These are phyloP conservation scores for Trisateles emortualis DNA, from an alignment of 2,888 invertebrate species.

Conservation along the genomic window DNA sequence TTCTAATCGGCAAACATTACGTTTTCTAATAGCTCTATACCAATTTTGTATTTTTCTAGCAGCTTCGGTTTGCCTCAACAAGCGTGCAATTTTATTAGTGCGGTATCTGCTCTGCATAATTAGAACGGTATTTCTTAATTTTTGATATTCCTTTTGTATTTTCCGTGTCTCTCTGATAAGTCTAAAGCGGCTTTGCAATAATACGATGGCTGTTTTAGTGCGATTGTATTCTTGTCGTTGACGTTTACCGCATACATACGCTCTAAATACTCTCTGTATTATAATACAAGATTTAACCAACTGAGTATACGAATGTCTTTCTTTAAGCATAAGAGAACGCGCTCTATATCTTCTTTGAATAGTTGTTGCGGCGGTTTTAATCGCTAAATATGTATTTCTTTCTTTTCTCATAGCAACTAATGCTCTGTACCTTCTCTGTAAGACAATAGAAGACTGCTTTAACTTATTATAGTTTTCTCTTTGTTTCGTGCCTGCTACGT, in stretches of 20 bases:
- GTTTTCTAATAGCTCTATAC: slow-evolving; percentile 63
- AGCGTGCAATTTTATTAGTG: slow-evolving; percentile 53
- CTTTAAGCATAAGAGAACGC: slow-evolving; percentile 61
- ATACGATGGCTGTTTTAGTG: slow-evolving; percentile 60
- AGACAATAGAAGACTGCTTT: slow-evolving; percentile 51
- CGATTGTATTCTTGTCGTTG: slow-evolving; percentile 58
- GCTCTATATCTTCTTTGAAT: slow-evolving; percentile 76
- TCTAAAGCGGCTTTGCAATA: slow-evolving; percentile 77
- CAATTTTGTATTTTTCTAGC: slow-evolving; percentile 72
- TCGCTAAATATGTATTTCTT: slow-evolving; percentile 56
- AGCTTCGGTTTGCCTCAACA: slow-evolving; percentile 51
- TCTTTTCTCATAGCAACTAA: slow-evolving; percentile 61
- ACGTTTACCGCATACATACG: slow-evolving; percentile 55
- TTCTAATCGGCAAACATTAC: slow-evolving; percentile 56
- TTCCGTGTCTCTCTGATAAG: slow-evolving; percentile 52
- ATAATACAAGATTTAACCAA: slow-evolving; percentile 64
- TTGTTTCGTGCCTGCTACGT: slow-evolving; percentile 54
- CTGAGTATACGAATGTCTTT: slow-evolving; percentile 64
- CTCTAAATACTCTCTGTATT: slow-evolving; percentile 76
- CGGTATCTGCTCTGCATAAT: slow-evolving; percentile 72
- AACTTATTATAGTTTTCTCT: slow-evolving; percentile 62
- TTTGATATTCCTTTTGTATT: slow-evolving; percentile 58
- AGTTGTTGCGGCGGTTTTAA: slow-evolving; percentile 46
- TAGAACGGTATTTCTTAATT: slow-evolving; percentile 55
- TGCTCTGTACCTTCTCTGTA: slow-evolving; percentile 71